Percentiles rank a stretch among this genome's conserved stretches.
These are phyloP conservation scores for Ammodytes dubius DNA, from an alignment of 2,113 vertebrate genomes.

Conservation along the genomic window DNA sequence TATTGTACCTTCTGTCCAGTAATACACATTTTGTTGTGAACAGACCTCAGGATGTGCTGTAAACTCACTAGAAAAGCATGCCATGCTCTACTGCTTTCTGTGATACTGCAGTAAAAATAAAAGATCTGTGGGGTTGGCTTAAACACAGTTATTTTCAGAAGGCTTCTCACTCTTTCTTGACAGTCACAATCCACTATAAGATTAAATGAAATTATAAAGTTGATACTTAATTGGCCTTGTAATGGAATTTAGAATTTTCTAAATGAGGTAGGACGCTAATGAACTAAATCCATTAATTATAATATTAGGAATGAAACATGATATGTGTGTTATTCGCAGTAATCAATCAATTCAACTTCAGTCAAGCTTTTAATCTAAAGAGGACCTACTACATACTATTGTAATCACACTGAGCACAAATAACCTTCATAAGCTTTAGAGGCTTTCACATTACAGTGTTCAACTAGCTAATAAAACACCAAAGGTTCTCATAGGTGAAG, in stretches of 20 bases:
- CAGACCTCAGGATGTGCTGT: slow-evolving; percentile 28
- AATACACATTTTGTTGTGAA: slow-evolving; percentile 43
- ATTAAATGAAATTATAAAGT: slow-evolving; percentile 39
- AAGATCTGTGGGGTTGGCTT: not conserved
- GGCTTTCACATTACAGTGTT: not conserved
- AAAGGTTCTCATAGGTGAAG: not conserved
- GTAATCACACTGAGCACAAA: not conserved
- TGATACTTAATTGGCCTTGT: slow-evolving; percentile 26
- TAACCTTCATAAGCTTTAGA: not conserved
- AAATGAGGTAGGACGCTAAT: slow-evolving; percentile 18
- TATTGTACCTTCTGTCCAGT: slow-evolving; percentile 24
- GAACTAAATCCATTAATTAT: slow-evolving; percentile 36
- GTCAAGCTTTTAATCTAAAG: slow-evolving; percentile 18
- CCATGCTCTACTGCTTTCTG: slow-evolving; percentile 27
- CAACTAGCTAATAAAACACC: not conserved
- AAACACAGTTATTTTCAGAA: not conserved
- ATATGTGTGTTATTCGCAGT: slow-evolving; percentile 26
- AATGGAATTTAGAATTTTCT: slow-evolving; percentile 47
- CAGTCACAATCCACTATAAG: slow-evolving; percentile 2
- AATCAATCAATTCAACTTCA: slow-evolving; percentile 38
- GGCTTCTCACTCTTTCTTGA: not conserved
- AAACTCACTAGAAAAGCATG: slow-evolving; percentile 31
- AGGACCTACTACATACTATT: not conserved
- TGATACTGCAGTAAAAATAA: slow-evolving; percentile 38
- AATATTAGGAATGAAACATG: slow-evolving; percentile 34